A percentile compares a stretch with the other conserved stretches of the same genome.
Conservation (phyloP, 2,888 invertebrate genomes). For the Salpingus planirostris region DNA sequence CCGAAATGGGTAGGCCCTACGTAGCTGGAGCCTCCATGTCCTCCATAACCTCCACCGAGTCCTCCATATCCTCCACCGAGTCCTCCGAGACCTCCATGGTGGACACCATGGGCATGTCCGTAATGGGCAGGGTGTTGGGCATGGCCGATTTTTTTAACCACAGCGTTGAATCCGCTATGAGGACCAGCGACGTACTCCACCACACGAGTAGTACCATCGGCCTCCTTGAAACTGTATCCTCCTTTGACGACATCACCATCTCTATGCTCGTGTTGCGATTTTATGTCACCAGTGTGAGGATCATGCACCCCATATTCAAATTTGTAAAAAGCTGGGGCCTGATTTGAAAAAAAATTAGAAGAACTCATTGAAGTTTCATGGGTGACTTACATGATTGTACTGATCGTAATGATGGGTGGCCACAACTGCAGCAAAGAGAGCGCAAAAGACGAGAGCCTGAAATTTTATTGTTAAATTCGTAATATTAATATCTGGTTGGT, state of each 20-base stretch:
- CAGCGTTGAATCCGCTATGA: slow-evolving; percentile 26
- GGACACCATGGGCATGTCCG: slow-evolving; percentile 10
- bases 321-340: slow-evolving; percentile 23
- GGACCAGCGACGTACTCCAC: slow-evolving; percentile 27
- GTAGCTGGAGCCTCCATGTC: slow-evolving; percentile 17
- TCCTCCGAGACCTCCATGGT: not conserved
- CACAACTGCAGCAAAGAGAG: not conserved
- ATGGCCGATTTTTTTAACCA: slow-evolving; percentile 23
- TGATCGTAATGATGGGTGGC: not conserved
- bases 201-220: slow-evolving; percentile 28
- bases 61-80: not conserved
- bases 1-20: slow-evolving; percentile 21
- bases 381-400: not conserved
- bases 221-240: slow-evolving; percentile 25
- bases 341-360: too few relatives aligned
- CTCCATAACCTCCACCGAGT: not conserved
- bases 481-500: too few relatives aligned
- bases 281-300: slow-evolving; percentile 27
- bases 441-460: not conserved
- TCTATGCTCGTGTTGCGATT: slow-evolving; percentile 26
- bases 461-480: not conserved
- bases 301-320: slow-evolving; percentile 30
- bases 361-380: too few relatives aligned
- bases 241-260: slow-evolving; percentile 27
- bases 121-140: slow-evolving; percentile 28